phyloP scores from a whole-genome alignment of 2,888 invertebrate species.

The Hybos culiciformis region DNA sequence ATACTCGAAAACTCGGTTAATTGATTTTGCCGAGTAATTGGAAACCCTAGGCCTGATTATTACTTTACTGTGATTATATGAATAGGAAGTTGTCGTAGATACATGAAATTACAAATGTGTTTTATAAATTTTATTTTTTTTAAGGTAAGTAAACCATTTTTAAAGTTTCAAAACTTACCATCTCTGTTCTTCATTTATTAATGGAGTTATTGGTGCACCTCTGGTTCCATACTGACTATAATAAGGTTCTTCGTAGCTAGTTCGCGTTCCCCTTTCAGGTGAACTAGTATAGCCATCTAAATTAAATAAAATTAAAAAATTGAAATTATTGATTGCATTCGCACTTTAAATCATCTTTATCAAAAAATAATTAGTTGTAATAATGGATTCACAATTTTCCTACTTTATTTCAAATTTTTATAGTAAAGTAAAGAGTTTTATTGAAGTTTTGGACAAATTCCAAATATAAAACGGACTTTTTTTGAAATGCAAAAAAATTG shows the following conservation, averaged over 20 bases:
- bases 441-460: too few relatives aligned
- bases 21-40: too few relatives aligned
- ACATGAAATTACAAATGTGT: background rate
- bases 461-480: too few relatives aligned
- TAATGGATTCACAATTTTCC: too few relatives aligned
- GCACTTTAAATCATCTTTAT: background rate
- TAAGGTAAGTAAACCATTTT: background rate
- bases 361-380: too few relatives aligned
- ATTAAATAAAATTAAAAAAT: constrained; percentile 21
- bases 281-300: constrained; percentile 76
- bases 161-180: constrained; percentile 29
- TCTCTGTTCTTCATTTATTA: constrained; percentile 84
- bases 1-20: too few relatives aligned
- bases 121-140: background rate
- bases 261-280: constrained; percentile 61
- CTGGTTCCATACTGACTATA: constrained; percentile 65
- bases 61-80: background rate
- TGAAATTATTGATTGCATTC: background rate
- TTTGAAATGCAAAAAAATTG: too few relatives aligned
- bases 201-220: constrained; percentile 60
- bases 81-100: background rate
- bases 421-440: too few relatives aligned
- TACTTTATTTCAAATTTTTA: too few relatives aligned
- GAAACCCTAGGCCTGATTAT: background rate
- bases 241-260: constrained; percentile 75